Percentiles rank a stretch among this genome's conserved stretches.
Conservation (phyloP, 2,113 vertebrate genomes). For the Phalacrocorax brasilianus region DNA sequence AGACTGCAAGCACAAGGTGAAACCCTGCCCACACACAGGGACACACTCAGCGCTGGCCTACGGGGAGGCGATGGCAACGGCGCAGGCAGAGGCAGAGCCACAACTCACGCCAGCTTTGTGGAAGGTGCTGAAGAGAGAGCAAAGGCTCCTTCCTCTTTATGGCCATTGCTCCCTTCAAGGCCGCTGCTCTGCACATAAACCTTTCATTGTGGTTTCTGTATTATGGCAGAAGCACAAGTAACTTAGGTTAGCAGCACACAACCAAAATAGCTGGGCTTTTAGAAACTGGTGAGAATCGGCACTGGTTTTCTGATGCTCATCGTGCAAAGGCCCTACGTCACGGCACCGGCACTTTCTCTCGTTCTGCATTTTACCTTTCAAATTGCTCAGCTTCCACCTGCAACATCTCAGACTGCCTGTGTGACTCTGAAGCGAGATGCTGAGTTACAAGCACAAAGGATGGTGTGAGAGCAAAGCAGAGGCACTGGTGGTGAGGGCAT, state of each 20-base stretch:
- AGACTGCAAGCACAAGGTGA: not conserved
- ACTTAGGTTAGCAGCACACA: rapidly evolving
- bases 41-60: rapidly evolving
- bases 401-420: not conserved
- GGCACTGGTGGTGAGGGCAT: rapidly evolving
- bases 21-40: not conserved
- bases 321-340: rapidly evolving
- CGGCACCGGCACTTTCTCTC: rapidly evolving
- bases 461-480: not conserved
- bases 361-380: not conserved
- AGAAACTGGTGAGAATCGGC: not conserved
- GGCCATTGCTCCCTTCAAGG: not conserved
- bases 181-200: rapidly evolving
- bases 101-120: rapidly evolving
- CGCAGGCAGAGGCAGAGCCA: not conserved
- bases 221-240: not conserved
- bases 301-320: rapidly evolving
- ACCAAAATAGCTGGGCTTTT: too few species aligned
- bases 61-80: rapidly evolving
- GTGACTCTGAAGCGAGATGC: not conserved
- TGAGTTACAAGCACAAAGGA: not conserved
- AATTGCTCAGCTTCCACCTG: not conserved
- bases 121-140: not conserved
- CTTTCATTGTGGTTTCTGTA: rapidly evolving
- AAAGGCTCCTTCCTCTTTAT: not conserved